These are phyloP conservation scores for Gonatopus flavifemur DNA, from an alignment of 1,140 invertebrate genomes.

Conservation along the genomic window DNA sequence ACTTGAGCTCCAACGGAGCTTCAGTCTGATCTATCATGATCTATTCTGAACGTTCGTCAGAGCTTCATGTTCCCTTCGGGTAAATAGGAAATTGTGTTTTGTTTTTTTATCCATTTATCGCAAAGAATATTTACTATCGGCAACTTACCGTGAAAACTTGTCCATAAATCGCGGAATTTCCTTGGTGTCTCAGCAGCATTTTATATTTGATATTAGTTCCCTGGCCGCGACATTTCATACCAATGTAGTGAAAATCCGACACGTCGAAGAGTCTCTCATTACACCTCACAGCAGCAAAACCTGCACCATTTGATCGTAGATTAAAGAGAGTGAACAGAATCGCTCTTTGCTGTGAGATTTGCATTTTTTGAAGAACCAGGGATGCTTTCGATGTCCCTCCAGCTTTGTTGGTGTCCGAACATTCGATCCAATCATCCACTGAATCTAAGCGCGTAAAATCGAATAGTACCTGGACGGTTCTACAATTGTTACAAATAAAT, in stretches of 20 bases:
- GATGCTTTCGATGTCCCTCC: conserved; percentile 66
- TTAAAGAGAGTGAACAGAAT: conserved; percentile 68
- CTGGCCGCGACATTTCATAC: conserved; percentile 63
- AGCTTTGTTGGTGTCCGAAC: conserved; percentile 64
- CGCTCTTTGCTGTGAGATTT: conserved; percentile 61
- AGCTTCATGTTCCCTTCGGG: no score
- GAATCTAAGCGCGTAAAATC: conserved; percentile 39
- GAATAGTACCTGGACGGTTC: conserved; percentile 35
- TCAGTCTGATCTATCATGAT: no score
- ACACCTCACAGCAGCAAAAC: conserved; percentile 64
- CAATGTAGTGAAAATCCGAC: conserved; percentile 54
- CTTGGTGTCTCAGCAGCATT: conserved; percentile 65
- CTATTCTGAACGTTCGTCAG: no score
- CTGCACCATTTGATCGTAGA: conserved; percentile 66
- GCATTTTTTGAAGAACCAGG: conserved; percentile 62
- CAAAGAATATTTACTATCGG: no score
- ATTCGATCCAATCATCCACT: conserved; percentile 59
- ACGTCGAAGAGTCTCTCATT: conserved; percentile 59
- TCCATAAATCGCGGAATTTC: conserved; percentile 65
- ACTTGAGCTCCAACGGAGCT: no score
- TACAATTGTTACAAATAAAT: no score
- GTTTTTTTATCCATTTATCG: no score
- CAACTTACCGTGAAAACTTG: conserved; percentile 64
- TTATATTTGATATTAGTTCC: conserved; percentile 61
- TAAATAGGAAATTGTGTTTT: no score